These are phyloP conservation scores for Trichogramma evanescens DNA, from an alignment of 2,888 invertebrate genomes.

Conservation along the genomic window DNA sequence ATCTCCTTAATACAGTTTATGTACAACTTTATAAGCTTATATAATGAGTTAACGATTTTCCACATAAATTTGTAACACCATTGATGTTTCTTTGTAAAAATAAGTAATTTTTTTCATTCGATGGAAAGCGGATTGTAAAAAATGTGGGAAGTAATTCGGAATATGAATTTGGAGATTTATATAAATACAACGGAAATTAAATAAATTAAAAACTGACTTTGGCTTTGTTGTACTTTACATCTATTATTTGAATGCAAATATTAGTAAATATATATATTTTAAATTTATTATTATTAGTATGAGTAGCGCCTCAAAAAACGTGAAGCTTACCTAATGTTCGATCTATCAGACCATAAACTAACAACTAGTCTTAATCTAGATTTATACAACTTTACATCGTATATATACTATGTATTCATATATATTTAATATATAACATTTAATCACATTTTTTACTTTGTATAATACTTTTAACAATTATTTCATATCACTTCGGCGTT, in stretches of 20 bases:
- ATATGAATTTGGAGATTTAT: too few species aligned
- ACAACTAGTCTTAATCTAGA: conserved; percentile 41
- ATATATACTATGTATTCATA: conserved; percentile 27
- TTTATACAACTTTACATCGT: conserved; percentile 45
- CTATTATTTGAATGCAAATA: conserved; percentile 1
- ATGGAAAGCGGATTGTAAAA: not conserved
- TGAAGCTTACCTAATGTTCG: conserved; percentile 18
- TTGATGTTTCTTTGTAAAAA: not conserved
- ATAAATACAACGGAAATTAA: not conserved
- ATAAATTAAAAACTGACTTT: conserved; percentile 18
- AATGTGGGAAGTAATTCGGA: not conserved
- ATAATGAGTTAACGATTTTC: conserved; percentile 13
- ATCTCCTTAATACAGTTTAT: conserved; percentile 19
- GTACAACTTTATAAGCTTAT: conserved; percentile 21
- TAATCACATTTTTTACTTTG: conserved; percentile 32
- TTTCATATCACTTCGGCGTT: conserved; percentile 10
- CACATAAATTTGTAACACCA: too few species aligned
- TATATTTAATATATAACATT: conserved; percentile 28
- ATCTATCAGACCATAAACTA: conserved; percentile 45
- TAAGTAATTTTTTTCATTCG: conserved; percentile 7
- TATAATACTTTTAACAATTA: conserved; percentile 27
- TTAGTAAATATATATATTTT: too few species aligned
- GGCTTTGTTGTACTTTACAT: conserved; percentile 16
- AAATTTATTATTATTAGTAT: too few species aligned
- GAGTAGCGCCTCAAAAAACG: not conserved